These are phyloP conservation scores for Brassicogethes aeneus DNA, from an alignment of 2,888 invertebrate genomes.

Conservation along the genomic window DNA sequence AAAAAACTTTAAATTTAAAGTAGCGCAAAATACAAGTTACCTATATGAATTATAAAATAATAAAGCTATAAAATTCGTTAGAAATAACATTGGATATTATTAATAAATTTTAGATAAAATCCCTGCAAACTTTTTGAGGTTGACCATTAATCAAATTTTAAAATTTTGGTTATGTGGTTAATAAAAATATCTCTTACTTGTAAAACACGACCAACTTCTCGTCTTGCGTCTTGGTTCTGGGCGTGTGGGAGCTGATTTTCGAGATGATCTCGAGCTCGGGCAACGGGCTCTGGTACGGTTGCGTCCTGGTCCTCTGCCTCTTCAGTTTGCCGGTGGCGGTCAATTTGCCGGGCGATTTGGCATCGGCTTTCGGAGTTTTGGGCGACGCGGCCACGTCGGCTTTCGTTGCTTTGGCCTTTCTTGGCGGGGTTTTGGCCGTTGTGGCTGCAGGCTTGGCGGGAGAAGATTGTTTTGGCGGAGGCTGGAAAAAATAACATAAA, in stretches of 20 bases:
- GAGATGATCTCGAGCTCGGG: slow-evolving; percentile 71
- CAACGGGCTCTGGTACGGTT: slow-evolving; percentile 74
- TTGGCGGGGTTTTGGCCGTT: slow-evolving; percentile 5
- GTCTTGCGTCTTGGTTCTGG: slow-evolving; percentile 51
- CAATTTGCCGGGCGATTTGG: slow-evolving; percentile 40
- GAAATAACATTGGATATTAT: too few species aligned
- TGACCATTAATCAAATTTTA: too few species aligned
- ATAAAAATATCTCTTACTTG: slow-evolving; percentile 47
- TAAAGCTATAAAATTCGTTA: too few species aligned
- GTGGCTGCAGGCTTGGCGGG: slow-evolving; percentile 17
- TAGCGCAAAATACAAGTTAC: too few species aligned
- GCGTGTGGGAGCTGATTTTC: slow-evolving; percentile 55
- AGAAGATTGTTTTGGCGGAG: background rate
- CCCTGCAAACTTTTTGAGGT: too few species aligned
- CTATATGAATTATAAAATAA: too few species aligned
- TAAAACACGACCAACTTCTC: slow-evolving; percentile 82
- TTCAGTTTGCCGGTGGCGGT: slow-evolving; percentile 38
- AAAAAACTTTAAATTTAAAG: too few species aligned
- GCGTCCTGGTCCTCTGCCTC: slow-evolving; percentile 56
- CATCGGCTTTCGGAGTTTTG: slow-evolving; percentile 28
- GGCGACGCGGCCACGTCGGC: slow-evolving; percentile 40
- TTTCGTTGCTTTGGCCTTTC: slow-evolving; percentile 44
- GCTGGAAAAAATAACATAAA: too few species aligned
- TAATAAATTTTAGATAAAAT: too few species aligned
- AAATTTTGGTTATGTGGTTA: background rate